Evolutionary conservation across 2,113 vertebrate genomes (phyloP), one percentile per base, ranked within the genome.

Genomic region (Poeciliopsis retropinna): DNA sequence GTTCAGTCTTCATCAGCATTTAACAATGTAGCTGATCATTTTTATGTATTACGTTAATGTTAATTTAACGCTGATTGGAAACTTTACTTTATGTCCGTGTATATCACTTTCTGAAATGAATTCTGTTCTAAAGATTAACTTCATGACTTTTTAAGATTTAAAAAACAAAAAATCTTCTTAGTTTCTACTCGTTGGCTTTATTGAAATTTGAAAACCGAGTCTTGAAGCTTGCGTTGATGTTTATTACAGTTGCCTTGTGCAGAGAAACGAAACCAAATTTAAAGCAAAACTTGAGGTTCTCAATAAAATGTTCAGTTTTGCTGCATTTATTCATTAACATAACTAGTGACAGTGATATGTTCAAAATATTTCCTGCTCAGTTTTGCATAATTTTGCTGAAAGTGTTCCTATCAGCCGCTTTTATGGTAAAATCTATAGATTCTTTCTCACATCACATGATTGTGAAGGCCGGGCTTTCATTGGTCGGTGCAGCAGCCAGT

Each of bases 41-140:
- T 85, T 90, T 82, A 70, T 78, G 30, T 87, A 70, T 86, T 83
- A 82, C 75, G 84, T 72, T 72, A 79, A 67, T 79, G 84, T 86
- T 79, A 78, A 67, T 78, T 51, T 22, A 72, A 66, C 31, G 27
- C 29, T 44, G 79, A 69, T 80, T 81, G 29, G 70, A 80, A 37
- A 73, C 67, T 62, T 87, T 85, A 76, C 78, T 85, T 83, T 84
- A 73, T 71, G 72, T 70, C 69, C 65, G 17, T 27, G 8, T 27
- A 27, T 15, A 15, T 7, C 6, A 14, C 61, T 72, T 70, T 19
- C 64, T 32, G 19, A 17, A 34, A 67, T 51, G 19, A 22, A 22
- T 31, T 17, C 15, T 17, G 12, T 31, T 7, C 6, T 62, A 14
- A 62, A 62, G 11, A 9, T 27, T 67, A 39, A 63, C 76, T 83